Evolutionary conservation across 2,113 vertebrate species (phyloP), one percentile per base, ranked within the genome.

Genomic region (Lichenostomus cassidix): DNA sequence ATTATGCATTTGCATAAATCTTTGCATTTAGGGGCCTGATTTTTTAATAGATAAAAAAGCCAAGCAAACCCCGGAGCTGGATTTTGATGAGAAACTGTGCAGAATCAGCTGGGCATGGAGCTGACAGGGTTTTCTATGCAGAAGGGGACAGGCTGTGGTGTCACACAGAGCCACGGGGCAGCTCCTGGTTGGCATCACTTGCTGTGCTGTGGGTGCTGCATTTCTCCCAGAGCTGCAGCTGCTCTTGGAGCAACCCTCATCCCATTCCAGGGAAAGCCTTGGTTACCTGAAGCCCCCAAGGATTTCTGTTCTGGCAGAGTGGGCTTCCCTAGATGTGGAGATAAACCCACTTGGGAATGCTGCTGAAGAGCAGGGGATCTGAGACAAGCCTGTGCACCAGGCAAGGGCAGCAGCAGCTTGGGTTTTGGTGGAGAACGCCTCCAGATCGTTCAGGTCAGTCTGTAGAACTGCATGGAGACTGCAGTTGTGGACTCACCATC

Each of bases 1-100:
- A 93, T 90, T 93, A 50, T 33, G 4, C 52, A 87, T 97, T 95
- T 95, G 91, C 94, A 92, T 95, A 70, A 47, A 5, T 12, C 90
- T 96, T 96, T 96, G 94, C 94, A 96, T 95, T 93, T 83, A 83
- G 79, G 47, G 88, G 60, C 64, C 63, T 89, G 94, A 52, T 95
- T 94, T 97, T 95, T 85, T 56, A 63, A 56, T 56, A 71, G 92
- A 88, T 90, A 55, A 77, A 91, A 73, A 91, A 88, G 87, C 50
- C 68, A 60, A 47, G 74, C 90, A 94, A 94, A 80, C 11, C 87
- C 90, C 0, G 55, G 90, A 95, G 90, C 82, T 81, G 90, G 88
- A 87, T 97, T 97, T 93, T 92, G 89, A 9, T 93, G 94, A 78
- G 95, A 87, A 95, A 46, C 20, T 41, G 20, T 21, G 68, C 64